Evolutionary conservation across 2,888 invertebrate species (phyloP), one percentile per base, ranked within the genome.

Genomic region (Xanthorhoe spadicearia): DNA sequence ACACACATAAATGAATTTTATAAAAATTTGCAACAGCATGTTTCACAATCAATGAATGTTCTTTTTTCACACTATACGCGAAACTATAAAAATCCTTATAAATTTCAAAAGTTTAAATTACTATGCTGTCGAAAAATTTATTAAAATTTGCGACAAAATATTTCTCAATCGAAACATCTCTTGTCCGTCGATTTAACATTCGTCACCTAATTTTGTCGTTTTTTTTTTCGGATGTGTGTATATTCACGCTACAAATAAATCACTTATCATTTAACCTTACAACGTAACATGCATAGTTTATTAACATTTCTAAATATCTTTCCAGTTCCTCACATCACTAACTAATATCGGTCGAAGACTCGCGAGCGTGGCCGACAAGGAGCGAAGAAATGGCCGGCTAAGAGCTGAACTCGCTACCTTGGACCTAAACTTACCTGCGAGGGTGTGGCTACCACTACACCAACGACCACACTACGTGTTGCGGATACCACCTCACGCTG

Each of bases 381-480:
- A 99, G 87, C 96, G 97, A 74, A 97, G 99, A 90, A 99, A 97
- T 72, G 97, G 97, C 70, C 95, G 97, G 75, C 94, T 99, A 74
- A 95, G 98, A 72, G 98, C 99, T 64, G 99, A 99, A 88, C 94
- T 99, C 76, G 97, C 97, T 74, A 94, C 97, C 77, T 94, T 99
- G 66, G 99, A 99, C 93, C 95, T 99, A 75, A 99, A 99, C 94
- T 94, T 99, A 69, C 99, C 99, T 13, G 99, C 99, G 10, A 94
- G 99, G 66, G 99, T 99, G 69, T 99, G 99, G 99, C 94, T 99
- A 77, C 99, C 99, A 13, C 94, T 99, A 54, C 96, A 98, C 87
- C 96, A 96, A 75, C 94, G 95, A 76, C 96, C 97, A 58, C 99
- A 99, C 93, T 97, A 98, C 84, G 97, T 99, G 78, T 96, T 99